These are phyloP conservation scores for Tenrec ecaudatus DNA, from an alignment of 2,113 vertebrate genomes.

Conservation along the genomic window DNA sequence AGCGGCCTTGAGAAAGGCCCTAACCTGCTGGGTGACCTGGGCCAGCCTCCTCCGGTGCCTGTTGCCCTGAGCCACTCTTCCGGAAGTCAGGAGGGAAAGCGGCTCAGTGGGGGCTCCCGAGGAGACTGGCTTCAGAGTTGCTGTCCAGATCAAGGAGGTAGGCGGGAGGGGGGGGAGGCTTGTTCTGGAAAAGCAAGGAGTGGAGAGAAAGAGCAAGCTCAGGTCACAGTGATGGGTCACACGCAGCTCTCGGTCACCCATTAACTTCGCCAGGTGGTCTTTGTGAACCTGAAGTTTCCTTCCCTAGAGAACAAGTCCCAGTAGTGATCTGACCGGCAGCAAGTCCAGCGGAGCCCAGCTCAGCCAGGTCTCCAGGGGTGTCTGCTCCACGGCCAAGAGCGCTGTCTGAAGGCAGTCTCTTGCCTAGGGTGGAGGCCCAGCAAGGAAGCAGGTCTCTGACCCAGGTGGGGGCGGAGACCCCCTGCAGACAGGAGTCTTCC, in stretches of 20 bases:
- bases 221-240: not conserved
- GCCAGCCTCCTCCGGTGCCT: not conserved
- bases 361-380: not conserved
- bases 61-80: conserved; percentile 54
- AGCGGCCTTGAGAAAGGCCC: not conserved
- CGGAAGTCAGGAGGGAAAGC: conserved; percentile 62
- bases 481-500: not conserved
- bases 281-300: not conserved
- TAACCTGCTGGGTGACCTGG: not conserved
- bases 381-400: not conserved
- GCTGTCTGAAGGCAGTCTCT: not conserved
- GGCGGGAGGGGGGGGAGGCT: too few relatives aligned
- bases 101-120: conserved; percentile 60
- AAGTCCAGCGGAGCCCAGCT: not conserved
- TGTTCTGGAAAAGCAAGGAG: conserved; percentile 39
- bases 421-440: not conserved
- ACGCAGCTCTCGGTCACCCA: not conserved
- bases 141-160: conserved; percentile 52
- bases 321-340: not conserved
- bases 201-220: not conserved
- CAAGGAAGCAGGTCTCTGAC: not conserved
- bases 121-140: conserved; percentile 10
- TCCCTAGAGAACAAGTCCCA: not conserved
- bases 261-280: not conserved
- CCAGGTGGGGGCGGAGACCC: not conserved